These are phyloP conservation scores for Pammene fasciana DNA, from an alignment of 2,888 invertebrate species.

Conservation along the genomic window DNA sequence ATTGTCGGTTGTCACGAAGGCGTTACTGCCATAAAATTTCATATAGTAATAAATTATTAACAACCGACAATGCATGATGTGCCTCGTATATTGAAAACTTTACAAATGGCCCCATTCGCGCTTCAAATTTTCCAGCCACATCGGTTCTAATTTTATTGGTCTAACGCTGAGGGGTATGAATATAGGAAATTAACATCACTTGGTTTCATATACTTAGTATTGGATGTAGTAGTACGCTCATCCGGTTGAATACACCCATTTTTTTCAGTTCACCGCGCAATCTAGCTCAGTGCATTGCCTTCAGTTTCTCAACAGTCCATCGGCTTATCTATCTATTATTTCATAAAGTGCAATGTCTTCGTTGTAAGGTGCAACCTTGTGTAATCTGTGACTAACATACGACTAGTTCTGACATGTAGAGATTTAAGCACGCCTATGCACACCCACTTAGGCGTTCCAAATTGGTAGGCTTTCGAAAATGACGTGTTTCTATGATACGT, in stretches of 20 bases:
- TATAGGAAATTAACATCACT: too few relatives aligned
- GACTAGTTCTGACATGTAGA: constrained; percentile 27
- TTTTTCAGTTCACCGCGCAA: not conserved
- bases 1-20: too few relatives aligned
- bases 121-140: too few relatives aligned
- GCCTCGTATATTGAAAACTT: too few relatives aligned
- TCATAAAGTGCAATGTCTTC: constrained; percentile 32
- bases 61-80: too few relatives aligned
- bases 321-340: constrained; percentile 24
- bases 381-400: constrained; percentile 34
- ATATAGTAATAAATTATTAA: too few relatives aligned
- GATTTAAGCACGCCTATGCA: constrained; percentile 18
- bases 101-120: too few relatives aligned
- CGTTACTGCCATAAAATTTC: too few relatives aligned
- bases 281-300: constrained; percentile 20
- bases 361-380: constrained; percentile 33
- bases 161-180: too few relatives aligned
- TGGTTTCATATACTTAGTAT: too few relatives aligned
- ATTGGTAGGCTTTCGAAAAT: constrained; percentile 18
- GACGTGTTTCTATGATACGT: constrained; percentile 14
- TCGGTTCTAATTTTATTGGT: too few relatives aligned
- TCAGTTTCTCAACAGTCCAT: constrained; percentile 30
- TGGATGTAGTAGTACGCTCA: too few relatives aligned
- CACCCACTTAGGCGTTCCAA: constrained; percentile 23
- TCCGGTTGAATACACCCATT: constrained; percentile 7